Evolutionary conservation across 2,113 vertebrate species (phyloP).

Genomic region (Amphilophus citrinellus): DNA sequence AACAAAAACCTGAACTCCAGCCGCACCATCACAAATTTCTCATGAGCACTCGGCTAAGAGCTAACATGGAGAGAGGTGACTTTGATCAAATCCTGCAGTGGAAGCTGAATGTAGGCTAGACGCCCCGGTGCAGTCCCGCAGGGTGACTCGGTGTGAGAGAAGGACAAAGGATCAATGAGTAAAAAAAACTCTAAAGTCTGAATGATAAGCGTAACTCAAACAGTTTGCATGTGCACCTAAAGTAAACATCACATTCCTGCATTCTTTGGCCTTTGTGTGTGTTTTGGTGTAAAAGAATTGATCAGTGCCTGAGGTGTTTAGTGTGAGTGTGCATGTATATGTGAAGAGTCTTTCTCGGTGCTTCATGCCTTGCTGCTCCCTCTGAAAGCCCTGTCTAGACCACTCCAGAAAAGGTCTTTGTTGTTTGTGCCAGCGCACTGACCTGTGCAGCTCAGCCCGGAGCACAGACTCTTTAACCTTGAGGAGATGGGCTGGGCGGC

Average conservation of each 20-base stretch:
- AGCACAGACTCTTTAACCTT: conserved; percentile 66
- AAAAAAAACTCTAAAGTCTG: conserved; percentile 23
- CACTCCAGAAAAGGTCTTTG: conserved; percentile 65
- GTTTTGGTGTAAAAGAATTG: conserved; percentile 45
- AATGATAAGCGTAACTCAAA: conserved; percentile 13
- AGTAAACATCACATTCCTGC: conserved; percentile 60
- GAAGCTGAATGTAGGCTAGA: conserved; percentile 55
- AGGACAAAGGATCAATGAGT: conserved; percentile 8
- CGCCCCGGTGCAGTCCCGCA: conserved; percentile 6
- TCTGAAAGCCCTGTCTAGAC: conserved; percentile 74
- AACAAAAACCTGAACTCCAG: conserved; percentile 23
- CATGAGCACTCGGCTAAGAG: conserved; percentile 14
- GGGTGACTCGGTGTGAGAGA: neutral
- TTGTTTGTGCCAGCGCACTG: conserved; percentile 70
- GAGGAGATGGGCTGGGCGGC: conserved; percentile 50
- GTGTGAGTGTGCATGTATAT: conserved; percentile 24
- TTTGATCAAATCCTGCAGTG: conserved; percentile 53
- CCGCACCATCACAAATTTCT: neutral
- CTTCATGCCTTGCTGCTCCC: conserved; percentile 73
- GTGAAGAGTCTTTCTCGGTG: conserved; percentile 49
- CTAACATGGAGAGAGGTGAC: conserved; percentile 8
- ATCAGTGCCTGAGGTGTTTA: conserved; percentile 37
- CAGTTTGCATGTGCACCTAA: conserved; percentile 36
- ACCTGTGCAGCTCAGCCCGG: conserved; percentile 69
- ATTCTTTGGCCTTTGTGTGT: conserved; percentile 50